Evolutionary conservation across 2,797 vertebrate species (phyloP).

Genomic region (Gambusia yucatana): DNA sequence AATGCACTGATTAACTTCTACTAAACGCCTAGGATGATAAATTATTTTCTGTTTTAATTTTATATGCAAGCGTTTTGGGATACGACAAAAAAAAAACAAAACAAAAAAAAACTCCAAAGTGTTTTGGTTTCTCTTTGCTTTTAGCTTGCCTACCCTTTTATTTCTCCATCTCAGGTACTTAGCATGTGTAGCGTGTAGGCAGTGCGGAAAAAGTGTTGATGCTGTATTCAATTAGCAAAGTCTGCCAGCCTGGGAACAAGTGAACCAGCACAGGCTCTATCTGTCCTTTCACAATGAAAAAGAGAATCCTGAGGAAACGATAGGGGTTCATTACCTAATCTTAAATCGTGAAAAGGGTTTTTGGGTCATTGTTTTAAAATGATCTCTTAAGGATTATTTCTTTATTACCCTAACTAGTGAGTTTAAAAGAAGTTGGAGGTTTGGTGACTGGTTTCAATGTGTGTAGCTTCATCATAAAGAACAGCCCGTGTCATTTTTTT

Average conservation of each 20-base stretch:
- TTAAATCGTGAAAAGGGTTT: slow-evolving; percentile 23
- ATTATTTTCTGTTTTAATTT: slow-evolving; percentile 9
- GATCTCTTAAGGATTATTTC: slow-evolving; percentile 18
- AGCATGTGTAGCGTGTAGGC: slow-evolving; percentile 72
- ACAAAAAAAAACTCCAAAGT: slow-evolving; percentile 8
- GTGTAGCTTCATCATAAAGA: not conserved
- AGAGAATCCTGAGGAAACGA: slow-evolving; percentile 25
- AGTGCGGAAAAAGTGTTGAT: slow-evolving; percentile 71
- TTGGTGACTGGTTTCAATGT: not conserved
- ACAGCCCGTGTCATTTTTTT: not conserved
- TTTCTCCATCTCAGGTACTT: slow-evolving; percentile 57
- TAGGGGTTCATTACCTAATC: slow-evolving; percentile 53
- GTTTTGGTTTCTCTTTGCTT: slow-evolving; percentile 22
- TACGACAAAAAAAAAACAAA: not conserved
- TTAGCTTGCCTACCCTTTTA: slow-evolving; percentile 18
- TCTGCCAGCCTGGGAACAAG: slow-evolving; percentile 57
- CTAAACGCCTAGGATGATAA: not conserved
- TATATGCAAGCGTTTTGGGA: slow-evolving; percentile 21
- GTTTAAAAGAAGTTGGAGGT: not conserved
- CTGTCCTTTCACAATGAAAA: slow-evolving; percentile 23
- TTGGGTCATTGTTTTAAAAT: slow-evolving; percentile 28
- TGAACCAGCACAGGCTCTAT: slow-evolving; percentile 45
- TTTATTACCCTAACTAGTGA: not conserved
- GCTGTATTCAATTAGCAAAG: slow-evolving; percentile 75
- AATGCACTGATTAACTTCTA: not conserved